Conservation (phyloP, 2,113 vertebrate genomes). For the Gallinago jamesoni region DNA sequence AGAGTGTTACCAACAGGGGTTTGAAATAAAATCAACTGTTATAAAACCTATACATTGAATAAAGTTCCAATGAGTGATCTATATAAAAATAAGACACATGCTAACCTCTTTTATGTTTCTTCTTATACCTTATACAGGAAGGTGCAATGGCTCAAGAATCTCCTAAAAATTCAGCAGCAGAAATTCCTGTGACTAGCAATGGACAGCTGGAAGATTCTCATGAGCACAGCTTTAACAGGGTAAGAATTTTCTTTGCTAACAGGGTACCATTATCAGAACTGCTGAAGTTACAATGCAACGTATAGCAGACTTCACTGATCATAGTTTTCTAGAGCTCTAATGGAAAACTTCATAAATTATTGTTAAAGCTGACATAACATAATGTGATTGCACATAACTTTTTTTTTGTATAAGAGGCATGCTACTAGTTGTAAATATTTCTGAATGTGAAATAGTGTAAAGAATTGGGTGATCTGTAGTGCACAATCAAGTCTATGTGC, state of each 20-base stretch:
- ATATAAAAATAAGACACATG: neutral
- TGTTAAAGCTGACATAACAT: neutral
- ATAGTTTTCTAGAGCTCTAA: neutral
- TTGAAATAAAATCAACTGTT: neutral
- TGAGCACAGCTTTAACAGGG: constrained; percentile 84
- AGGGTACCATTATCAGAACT: neutral
- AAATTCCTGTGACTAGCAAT: constrained; percentile 95
- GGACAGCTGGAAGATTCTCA: constrained; percentile 86
- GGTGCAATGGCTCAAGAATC: constrained; percentile 88
- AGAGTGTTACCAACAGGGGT: neutral
- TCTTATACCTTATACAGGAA: constrained; percentile 62
- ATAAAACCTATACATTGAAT: neutral
- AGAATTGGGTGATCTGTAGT: neutral
- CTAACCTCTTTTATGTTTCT: neutral
- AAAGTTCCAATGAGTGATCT: too few species aligned
- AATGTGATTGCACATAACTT: neutral
- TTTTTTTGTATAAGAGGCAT: neutral
- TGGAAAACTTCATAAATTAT: neutral
- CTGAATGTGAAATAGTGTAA: neutral
- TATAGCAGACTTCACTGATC: neutral
- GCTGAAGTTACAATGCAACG: neutral
- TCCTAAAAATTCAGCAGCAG: constrained; percentile 89
- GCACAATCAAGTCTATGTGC: neutral
- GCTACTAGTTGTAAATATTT: neutral
- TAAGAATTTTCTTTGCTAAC: constrained; percentile 56